Base-by-base conservation (phyloP, 2,797 vertebrate genomes). In the Fratercula arctica region DNA sequence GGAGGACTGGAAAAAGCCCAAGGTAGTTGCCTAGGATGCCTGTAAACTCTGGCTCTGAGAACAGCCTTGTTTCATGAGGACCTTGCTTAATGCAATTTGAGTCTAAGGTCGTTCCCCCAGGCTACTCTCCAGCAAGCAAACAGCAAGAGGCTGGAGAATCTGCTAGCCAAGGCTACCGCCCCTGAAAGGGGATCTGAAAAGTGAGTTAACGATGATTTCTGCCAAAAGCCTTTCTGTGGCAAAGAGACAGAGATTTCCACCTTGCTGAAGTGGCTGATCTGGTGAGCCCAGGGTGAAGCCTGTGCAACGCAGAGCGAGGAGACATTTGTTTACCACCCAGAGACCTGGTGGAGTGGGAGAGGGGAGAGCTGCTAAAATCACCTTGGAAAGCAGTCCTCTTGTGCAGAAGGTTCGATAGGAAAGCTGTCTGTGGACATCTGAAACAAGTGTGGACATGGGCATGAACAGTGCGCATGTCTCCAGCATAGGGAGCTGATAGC, bases 1-100 rank as follows among this genome's bases (percentile, higher is more conserved):
- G 46, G 79, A 95, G 89, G 86, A 66, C 92, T 95, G 95, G 95
- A 93, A 92, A 23, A 39, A 93, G 91, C 91, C 95, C 91, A 93
- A 61, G 94, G 93, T 9, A 1, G 94, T 93, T 95, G 94, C 95
- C 93, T 90, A 43, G 95, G 94, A 83, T 43, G 77, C 50, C 70
- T 80, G 72, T 46, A 87, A 86, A 80, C 73, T 51, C 81, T 78
- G 69, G 25, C 89, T 95, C 89, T 86, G 85, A 78, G 82, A 93
- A n/a, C 61, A 86, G 83, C 85, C 61, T 66, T 83, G 85, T 67
- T 83, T 57, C 77, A 69, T 2, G 0, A 68, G 76, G 92, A 92
- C 90, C 79, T 96, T 88, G 66, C 94, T 50, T 69, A 31, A 61
- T 29, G 66, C 80, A 39, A 50, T 91, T 50, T 26, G 73, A 95